Percentiles rank a stretch among this genome's conserved stretches.
These are phyloP conservation scores for Heteromurus nitidus DNA, from an alignment of 2,888 invertebrate genomes.

Conservation along the genomic window DNA sequence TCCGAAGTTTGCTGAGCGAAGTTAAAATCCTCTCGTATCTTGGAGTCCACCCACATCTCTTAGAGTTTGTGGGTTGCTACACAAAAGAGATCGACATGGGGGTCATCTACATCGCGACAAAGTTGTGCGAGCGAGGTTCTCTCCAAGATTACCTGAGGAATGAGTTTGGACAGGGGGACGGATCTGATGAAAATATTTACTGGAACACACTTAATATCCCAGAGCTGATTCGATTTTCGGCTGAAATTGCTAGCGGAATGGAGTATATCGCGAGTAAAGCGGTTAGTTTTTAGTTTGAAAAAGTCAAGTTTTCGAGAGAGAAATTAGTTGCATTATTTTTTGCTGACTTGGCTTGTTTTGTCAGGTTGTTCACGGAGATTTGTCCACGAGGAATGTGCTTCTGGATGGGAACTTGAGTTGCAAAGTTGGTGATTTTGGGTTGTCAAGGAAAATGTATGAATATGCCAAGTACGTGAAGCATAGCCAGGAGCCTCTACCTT, in stretches of 20 bases:
- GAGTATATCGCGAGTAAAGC: background rate
- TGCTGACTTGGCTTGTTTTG: background rate
- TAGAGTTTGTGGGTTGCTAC: constrained; percentile 9
- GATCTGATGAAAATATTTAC: no score
- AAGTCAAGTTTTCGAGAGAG: no score
- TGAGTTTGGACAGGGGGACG: background rate
- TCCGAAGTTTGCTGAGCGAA: background rate
- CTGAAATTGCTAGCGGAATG: constrained; percentile 16
- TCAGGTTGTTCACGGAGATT: constrained; percentile 14
- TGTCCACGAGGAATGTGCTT: constrained; percentile 18
- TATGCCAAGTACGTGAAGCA: background rate
- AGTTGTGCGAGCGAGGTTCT: constrained; percentile 14
- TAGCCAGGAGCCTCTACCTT: background rate
- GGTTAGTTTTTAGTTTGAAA: no score
- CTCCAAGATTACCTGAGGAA: background rate
- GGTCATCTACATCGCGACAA: background rate
- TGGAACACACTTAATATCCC: background rate
- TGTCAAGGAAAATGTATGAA: background rate
- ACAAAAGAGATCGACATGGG: constrained; percentile 1
- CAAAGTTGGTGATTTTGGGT: constrained; percentile 24
- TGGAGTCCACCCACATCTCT: background rate
- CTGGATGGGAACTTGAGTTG: background rate
- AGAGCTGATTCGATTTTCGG: background rate
- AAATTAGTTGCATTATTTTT: background rate
- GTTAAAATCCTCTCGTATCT: constrained; percentile 19